phyloP scores from a whole-genome alignment of 2,888 invertebrate species.

The Synergus itoensis region DNA sequence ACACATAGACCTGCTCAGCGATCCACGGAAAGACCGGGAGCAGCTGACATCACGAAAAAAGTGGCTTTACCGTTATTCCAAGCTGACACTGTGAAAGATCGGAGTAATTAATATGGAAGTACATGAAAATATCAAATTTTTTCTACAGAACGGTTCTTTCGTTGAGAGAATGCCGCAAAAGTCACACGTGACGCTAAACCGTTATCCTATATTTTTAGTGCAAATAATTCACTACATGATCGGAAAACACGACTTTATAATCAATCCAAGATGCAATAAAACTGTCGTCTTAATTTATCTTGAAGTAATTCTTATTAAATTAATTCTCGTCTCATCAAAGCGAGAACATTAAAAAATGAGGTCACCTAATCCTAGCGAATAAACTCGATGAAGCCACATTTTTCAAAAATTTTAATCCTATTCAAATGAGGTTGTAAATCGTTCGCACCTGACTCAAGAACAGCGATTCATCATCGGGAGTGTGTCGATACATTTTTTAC shows the following conservation, averaged over 20 bases:
- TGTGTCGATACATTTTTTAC: constrained; percentile 17
- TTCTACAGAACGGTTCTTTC: constrained; percentile 29
- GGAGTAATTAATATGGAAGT: constrained; percentile 33
- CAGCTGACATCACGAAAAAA: constrained; percentile 39
- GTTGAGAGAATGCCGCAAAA: constrained; percentile 13
- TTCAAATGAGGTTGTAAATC: constrained; percentile 33
- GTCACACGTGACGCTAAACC: background rate
- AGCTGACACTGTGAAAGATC: constrained; percentile 39
- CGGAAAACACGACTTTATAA: background rate
- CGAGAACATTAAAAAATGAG: background rate
- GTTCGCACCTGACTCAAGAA: constrained; percentile 10
- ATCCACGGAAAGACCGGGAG: constrained; percentile 36
- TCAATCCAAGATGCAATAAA: background rate
- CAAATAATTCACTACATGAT: background rate
- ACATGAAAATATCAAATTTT: constrained; percentile 23
- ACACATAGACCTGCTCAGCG: constrained; percentile 32
- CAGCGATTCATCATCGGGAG: constrained; percentile 22
- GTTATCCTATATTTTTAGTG: background rate
- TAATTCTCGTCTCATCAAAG: background rate
- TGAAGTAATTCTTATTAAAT: background rate
- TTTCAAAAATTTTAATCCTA: background rate
- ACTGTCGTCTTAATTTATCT: background rate
- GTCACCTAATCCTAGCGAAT: constrained; percentile 2
- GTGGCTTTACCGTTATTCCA: constrained; percentile 38
- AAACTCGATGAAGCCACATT: constrained; percentile 8